Evolutionary conservation across 2,113 vertebrate species (phyloP).

Genomic region (Hippocampus guttulatus): DNA sequence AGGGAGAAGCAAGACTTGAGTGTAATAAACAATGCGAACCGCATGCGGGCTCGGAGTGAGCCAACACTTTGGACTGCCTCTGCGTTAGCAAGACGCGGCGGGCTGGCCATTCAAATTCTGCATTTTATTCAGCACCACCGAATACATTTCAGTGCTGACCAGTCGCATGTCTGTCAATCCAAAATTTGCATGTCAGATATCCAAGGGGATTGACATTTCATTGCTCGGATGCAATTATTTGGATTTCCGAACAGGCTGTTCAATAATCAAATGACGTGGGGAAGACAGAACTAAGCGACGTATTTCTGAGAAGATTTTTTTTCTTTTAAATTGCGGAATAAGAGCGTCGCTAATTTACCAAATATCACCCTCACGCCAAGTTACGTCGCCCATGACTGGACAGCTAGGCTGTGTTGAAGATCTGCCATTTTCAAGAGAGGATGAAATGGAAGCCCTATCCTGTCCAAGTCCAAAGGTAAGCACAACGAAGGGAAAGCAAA

Average conservation of each 20-base stretch:
- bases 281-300: too few species aligned
- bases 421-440: neutral
- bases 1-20: constrained; percentile 63
- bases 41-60: constrained; percentile 12
- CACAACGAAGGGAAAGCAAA: too few species aligned
- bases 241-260: neutral
- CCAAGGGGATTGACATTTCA: neutral
- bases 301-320: neutral
- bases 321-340: neutral
- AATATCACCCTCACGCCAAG: neutral
- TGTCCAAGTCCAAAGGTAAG: neutral
- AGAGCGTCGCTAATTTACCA: neutral
- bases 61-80: constrained; percentile 11
- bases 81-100: neutral
- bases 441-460: neutral
- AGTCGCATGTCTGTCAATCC: constrained; percentile 39
- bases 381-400: neutral
- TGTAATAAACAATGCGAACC: constrained; percentile 53
- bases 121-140: constrained; percentile 34
- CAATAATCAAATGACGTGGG: too few species aligned
- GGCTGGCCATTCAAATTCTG: neutral
- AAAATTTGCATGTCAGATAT: constrained; percentile 30
- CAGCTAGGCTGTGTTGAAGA: neutral
- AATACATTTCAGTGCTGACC: constrained; percentile 55
- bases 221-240: neutral